Conservation (phyloP, 2,797 vertebrate genomes). For the Schizopygopsis malacanthus region DNA sequence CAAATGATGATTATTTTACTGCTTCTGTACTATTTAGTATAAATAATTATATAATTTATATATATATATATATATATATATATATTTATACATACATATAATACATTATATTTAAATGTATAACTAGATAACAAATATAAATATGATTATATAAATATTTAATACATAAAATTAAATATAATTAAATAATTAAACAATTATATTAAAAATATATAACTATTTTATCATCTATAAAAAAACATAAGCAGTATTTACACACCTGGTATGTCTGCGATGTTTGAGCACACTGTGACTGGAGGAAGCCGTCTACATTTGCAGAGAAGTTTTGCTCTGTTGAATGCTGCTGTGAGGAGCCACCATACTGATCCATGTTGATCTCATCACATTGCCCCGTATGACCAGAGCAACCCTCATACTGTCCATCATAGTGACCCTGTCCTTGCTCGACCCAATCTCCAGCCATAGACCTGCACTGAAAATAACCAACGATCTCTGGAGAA, state of each 20-base stretch:
- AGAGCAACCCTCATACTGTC: conserved; percentile 46
- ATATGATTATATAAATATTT: too few relatives aligned
- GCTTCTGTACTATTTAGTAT: neutral
- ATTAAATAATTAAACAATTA: neutral
- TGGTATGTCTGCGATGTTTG: conserved; percentile 71
- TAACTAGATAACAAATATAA: neutral
- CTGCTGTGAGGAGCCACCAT: conserved; percentile 55
- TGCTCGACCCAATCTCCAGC: conserved; percentile 56
- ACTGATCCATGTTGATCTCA: conserved; percentile 39
- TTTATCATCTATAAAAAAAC: neutral
- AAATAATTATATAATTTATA: neutral
- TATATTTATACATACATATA: neutral
- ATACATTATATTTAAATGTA: too few relatives aligned
- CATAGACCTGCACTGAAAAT: conserved; percentile 68
- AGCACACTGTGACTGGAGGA: conserved; percentile 65
- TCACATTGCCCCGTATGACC: conserved; percentile 36
- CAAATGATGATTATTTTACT: neutral
- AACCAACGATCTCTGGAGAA: conserved; percentile 74
- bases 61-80: too few relatives aligned
- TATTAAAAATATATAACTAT: neutral
- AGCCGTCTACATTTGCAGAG: conserved; percentile 56
- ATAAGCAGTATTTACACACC: conserved; percentile 65
- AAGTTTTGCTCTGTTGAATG: conserved; percentile 60
- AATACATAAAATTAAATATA: neutral
- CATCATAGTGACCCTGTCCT: conserved; percentile 46